Percentiles rank a stretch among this genome's conserved stretches.
Conservation (phyloP, 2,888 invertebrate genomes). For the Tanypteryx hageni region DNA sequence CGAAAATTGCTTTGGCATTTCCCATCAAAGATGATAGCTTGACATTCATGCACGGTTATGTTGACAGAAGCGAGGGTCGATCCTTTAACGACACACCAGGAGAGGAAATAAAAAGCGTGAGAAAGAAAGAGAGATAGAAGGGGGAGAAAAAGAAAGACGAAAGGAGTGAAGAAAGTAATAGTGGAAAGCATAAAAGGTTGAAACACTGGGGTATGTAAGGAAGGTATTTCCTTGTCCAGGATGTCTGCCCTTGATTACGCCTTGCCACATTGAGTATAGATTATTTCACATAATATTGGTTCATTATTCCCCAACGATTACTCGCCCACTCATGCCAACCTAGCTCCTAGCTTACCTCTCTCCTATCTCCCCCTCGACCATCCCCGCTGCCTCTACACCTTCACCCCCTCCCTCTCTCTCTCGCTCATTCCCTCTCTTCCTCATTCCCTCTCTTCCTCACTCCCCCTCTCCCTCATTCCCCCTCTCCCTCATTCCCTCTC, state of each 20-base stretch:
- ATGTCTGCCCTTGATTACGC: neutral
- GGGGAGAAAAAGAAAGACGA: too few relatives aligned
- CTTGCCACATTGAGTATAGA: neutral
- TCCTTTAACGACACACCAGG: neutral
- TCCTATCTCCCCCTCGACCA: neutral
- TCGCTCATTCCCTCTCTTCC: neutral
- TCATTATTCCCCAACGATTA: neutral
- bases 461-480: too few relatives aligned
- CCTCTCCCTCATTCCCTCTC: too few relatives aligned
- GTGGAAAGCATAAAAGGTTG: neutral
- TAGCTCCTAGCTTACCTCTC: neutral
- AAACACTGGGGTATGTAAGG: neutral
- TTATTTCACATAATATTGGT: conserved; percentile 1
- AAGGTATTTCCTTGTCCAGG: neutral
- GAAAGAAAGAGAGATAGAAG: too few relatives aligned
- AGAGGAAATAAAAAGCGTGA: too few relatives aligned
- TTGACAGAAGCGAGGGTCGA: neutral
- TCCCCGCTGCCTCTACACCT: neutral
- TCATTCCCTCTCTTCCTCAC: neutral
- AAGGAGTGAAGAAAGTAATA: neutral
- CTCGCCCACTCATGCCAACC: neutral
- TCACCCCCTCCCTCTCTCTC: neutral
- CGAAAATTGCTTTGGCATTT: neutral
- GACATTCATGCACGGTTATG: neutral
- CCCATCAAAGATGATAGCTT: neutral